Evolutionary conservation across 2,113 vertebrate genomes (phyloP), one percentile per base, ranked within the genome.

Genomic region (Aptenodytes forsteri): DNA sequence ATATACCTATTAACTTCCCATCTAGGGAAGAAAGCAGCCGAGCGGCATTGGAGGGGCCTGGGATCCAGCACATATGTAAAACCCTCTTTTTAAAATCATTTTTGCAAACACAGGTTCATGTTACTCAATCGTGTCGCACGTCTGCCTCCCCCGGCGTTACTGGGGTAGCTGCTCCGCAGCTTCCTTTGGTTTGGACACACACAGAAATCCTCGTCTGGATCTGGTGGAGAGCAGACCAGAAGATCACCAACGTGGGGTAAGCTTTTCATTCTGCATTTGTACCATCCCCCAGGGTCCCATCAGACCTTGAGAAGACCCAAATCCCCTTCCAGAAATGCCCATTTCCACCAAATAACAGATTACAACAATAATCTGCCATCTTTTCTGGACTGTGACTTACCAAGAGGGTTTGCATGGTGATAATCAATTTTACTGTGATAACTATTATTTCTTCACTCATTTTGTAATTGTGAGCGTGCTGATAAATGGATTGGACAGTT

Each of bases 1-100:
- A 56, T 83, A 76, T 46, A 23, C 87, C 87, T 97, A 96, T 94
- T 97, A 97, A 97, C 96, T 87, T 95, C 92, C 87, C 93, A 77
- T 89, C 89, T 82, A 76, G 92, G 76, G 81, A 93, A 82, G 67
- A 79, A 95, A 70, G 75, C 38, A 91, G 75, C 17, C 3, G 1
- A 82, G 90, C 10, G 30, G 49, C 32, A 10, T 34, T 79, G 56
- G 36, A 91, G 73, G 62, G 87, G 66, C 58, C 59, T 80, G 58
- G 44, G 71, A 83, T 66, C 59, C 58, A 38, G 42, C 67, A 80
- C 0, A 0, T 26, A 27, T 13, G 10, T 59, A 56, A 82, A 89
- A 64, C 21, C 7, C 25, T 47, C 52, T 69, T 65, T 61, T 72
- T 16, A 52, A 93, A 82, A 59, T 16, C 0, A 9, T 29, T 89